These are phyloP conservation scores for Galemys pyrenaicus DNA, from an alignment of 2,113 vertebrate genomes.

Conservation along the genomic window DNA sequence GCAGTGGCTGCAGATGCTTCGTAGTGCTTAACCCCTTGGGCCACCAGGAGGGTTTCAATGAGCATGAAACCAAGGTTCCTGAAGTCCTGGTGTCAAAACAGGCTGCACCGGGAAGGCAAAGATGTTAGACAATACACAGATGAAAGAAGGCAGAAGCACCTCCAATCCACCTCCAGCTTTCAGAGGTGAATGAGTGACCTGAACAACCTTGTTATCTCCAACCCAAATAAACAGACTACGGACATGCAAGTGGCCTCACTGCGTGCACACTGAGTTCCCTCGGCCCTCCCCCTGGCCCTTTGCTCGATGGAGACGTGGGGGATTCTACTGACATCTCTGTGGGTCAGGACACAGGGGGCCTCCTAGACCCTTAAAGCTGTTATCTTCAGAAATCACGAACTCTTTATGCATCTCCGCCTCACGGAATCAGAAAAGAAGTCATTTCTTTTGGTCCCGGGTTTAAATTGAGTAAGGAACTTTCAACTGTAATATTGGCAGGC, in stretches of 20 bases:
- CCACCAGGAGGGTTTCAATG: too few relatives aligned
- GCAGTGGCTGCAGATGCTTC: too few relatives aligned
- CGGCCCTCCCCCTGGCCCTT: background rate
- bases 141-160: background rate
- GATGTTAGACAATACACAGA: background rate
- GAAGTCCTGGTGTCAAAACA: background rate
- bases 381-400: background rate
- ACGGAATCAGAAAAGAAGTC: background rate
- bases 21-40: too few relatives aligned
- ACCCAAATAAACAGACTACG: background rate
- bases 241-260: background rate
- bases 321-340: background rate
- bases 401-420: background rate
- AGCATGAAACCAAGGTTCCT: background rate
- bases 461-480: background rate
- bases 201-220: background rate
- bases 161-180: background rate
- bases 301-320: background rate
- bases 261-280: background rate
- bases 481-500: background rate
- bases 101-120: background rate
- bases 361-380: background rate
- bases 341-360: background rate
- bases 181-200: background rate
- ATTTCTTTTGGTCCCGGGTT: constrained; percentile 3